Percentiles rank a stretch among this genome's conserved stretches.
Evolutionary conservation across 2,888 invertebrate species (phyloP).

Genomic region (Mythimna loreyi): DNA sequence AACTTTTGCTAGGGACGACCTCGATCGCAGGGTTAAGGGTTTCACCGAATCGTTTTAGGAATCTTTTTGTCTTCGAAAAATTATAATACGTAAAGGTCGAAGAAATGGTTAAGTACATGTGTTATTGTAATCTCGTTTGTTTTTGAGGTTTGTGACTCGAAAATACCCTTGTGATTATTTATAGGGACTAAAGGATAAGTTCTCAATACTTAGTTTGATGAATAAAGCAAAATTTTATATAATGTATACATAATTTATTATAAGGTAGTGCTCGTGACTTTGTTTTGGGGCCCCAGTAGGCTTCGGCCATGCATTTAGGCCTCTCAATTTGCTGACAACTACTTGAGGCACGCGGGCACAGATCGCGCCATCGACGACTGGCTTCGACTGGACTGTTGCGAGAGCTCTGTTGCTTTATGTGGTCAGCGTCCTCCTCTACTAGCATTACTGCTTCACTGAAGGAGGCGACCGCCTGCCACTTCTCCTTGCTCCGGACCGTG

Average conservation of each 20-base stretch:
- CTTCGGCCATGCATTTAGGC: no score
- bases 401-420: no score
- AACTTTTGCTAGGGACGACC: slow-evolving; percentile 21
- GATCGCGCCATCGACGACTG: no score
- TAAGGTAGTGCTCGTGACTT: no score
- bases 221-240: background rate
- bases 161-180: background rate
- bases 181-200: background rate
- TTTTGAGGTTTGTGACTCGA: slow-evolving; percentile 1
- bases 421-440: no score
- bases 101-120: slow-evolving; percentile 1
- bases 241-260: background rate
- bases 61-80: background rate
- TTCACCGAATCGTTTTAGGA: background rate
- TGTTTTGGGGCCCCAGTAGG: no score
- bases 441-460: no score
- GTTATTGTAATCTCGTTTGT: slow-evolving; percentile 10
- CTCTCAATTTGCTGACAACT: no score
- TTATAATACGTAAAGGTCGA: background rate
- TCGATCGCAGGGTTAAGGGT: background rate
- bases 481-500: no score
- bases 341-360: no score
- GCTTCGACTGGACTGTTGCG: no score
- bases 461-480: no score
- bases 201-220: background rate